Percentiles rank a stretch among this genome's conserved stretches.
Evolutionary conservation across 2,888 invertebrate species (phyloP).

Genomic region (Xanthia togata): DNA sequence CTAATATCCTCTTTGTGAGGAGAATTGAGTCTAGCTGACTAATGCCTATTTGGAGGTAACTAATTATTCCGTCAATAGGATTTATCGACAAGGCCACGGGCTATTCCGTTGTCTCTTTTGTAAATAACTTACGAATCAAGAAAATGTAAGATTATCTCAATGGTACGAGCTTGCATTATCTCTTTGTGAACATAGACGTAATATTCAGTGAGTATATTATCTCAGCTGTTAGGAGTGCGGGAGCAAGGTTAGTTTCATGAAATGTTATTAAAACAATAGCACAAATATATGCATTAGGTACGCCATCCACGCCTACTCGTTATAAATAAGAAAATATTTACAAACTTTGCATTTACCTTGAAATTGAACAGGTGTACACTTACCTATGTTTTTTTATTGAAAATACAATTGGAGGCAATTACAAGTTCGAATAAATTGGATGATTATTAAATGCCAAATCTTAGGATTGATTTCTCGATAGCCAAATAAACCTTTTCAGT

Average conservation of each 20-base stretch:
- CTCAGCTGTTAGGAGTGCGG: slow-evolving; percentile 12
- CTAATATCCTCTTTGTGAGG: slow-evolving; percentile 52
- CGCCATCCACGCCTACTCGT: slow-evolving; percentile 43
- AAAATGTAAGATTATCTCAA: slow-evolving; percentile 31
- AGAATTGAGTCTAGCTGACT: slow-evolving; percentile 39
- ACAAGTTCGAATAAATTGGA: slow-evolving; percentile 46
- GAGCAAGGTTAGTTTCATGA: slow-evolving; percentile 41
- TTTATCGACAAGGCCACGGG: slow-evolving; percentile 48
- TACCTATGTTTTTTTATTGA: slow-evolving; percentile 36
- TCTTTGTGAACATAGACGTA: slow-evolving; percentile 2
- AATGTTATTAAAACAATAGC: slow-evolving; percentile 59
- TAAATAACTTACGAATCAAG: slow-evolving; percentile 40
- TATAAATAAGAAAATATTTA: slow-evolving; percentile 63
- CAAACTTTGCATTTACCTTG: slow-evolving; percentile 50
- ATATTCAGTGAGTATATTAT: slow-evolving; percentile 28
- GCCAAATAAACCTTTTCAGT: slow-evolving; percentile 11
- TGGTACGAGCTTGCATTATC: slow-evolving; percentile 14
- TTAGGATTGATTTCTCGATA: slow-evolving; percentile 21
- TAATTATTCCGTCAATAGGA: slow-evolving; percentile 62
- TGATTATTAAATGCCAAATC: slow-evolving; percentile 36
- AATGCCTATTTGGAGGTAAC: slow-evolving; percentile 58
- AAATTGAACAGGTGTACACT: slow-evolving; percentile 40
- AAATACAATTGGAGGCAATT: slow-evolving; percentile 49
- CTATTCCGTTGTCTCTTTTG: slow-evolving; percentile 42
- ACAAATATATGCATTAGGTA: slow-evolving; percentile 54